Evolutionary conservation across 2,797 vertebrate genomes (phyloP).

Genomic region (Rachycentron canadum): DNA sequence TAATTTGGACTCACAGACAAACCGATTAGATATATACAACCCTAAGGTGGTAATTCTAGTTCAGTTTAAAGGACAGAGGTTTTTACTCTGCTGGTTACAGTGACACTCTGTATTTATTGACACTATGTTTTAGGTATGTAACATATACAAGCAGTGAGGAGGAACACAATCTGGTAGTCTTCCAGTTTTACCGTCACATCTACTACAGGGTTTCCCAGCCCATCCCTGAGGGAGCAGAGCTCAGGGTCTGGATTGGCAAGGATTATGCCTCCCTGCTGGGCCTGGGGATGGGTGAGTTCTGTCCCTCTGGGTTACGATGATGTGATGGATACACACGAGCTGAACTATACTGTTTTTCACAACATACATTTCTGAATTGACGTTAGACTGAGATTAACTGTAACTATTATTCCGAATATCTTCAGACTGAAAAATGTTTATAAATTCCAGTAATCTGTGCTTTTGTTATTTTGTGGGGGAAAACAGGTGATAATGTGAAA

Average conservation of each 20-base stretch:
- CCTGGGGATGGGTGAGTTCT: conserved; percentile 78
- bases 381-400: not conserved
- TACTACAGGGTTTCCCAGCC: conserved; percentile 83
- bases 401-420: not conserved
- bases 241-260: conserved; percentile 83
- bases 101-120: not conserved
- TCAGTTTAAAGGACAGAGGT: not conserved
- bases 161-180: conserved; percentile 82
- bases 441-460: not conserved
- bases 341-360: not conserved
- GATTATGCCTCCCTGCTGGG: conserved; percentile 86
- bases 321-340: not conserved
- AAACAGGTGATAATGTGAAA: conserved; percentile 80
- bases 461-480: not conserved
- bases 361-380: not conserved
- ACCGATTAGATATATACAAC: too few relatives aligned
- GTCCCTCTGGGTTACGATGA: not conserved
- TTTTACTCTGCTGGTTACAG: not conserved
- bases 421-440: not conserved
- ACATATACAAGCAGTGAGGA: conserved; percentile 79
- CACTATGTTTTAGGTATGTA: conserved; percentile 77
- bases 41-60: too few relatives aligned
- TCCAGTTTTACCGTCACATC: conserved; percentile 84
- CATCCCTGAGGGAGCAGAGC: conserved; percentile 77
- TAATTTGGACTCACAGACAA: too few relatives aligned